A percentile compares a stretch with the other conserved stretches of the same genome.
phyloP scores from a whole-genome alignment of 2,888 invertebrate species.

The Terebella lapidaria region DNA sequence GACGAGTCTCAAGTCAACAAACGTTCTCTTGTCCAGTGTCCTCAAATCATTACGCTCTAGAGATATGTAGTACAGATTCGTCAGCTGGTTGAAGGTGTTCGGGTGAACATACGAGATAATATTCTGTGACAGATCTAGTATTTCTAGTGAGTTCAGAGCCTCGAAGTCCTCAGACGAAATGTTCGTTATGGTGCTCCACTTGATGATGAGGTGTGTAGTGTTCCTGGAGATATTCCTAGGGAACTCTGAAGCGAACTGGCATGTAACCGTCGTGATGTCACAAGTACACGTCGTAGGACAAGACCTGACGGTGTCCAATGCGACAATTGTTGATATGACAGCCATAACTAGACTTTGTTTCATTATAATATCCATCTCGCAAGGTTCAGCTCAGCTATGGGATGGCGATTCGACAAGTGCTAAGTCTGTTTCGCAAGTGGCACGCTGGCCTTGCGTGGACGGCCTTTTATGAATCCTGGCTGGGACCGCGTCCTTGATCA shows the following conservation, averaged over 20 bases:
- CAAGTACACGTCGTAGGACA: background rate
- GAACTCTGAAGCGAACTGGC: background rate
- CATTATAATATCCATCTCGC: too few species aligned
- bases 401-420: too few species aligned
- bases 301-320: background rate
- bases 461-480: too few species aligned
- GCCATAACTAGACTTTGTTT: background rate
- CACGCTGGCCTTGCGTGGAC: too few species aligned
- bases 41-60: slow-evolving; percentile 12
- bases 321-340: background rate
- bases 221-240: background rate
- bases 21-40: slow-evolving; percentile 3
- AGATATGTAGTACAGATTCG: slow-evolving; percentile 9
- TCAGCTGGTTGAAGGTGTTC: slow-evolving; percentile 9
- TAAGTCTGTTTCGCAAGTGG: too few species aligned
- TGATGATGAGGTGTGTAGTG: background rate
- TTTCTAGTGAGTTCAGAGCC: slow-evolving; percentile 4
- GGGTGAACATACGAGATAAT: slow-evolving; percentile 6
- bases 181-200: slow-evolving; percentile 8
- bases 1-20: slow-evolving; percentile 9
- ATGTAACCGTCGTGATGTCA: background rate
- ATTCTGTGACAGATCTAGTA: slow-evolving; percentile 8
- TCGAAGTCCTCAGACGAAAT: slow-evolving; percentile 5
- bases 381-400: too few species aligned
- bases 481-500: too few species aligned